A percentile compares a stretch with the other conserved stretches of the same genome.
These are phyloP conservation scores for Montipora efflorescens DNA, from an alignment of 64 coral and sea anemone species.

Conservation along the genomic window DNA sequence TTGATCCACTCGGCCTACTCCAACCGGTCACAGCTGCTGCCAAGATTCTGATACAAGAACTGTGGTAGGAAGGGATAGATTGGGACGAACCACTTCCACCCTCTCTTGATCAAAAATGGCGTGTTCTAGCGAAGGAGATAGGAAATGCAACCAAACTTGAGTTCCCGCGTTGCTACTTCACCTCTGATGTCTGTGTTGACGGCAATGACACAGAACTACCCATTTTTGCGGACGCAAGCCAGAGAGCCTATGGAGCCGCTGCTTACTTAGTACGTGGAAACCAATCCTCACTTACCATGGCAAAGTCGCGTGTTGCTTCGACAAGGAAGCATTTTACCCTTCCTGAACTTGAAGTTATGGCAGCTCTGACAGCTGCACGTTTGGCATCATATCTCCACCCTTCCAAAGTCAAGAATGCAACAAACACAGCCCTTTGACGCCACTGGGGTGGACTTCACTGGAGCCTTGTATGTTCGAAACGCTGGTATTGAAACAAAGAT, in stretches of 20 bases:
- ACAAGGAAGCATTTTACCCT: conserved; percentile 53
- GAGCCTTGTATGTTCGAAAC: no score
- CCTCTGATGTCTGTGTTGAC: not conserved
- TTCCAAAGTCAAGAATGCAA: no score
- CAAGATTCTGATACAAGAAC: conserved; percentile 10
- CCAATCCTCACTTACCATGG: conserved; percentile 61
- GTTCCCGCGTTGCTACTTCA: conserved; percentile 11
- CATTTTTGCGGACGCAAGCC: conserved; percentile 49
- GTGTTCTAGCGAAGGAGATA: conserved; percentile 7
- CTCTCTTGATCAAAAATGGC: conserved; percentile 11
- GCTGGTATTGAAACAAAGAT: no score
- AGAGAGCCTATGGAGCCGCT: conserved; percentile 58
- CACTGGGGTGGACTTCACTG: no score
- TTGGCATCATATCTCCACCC: conserved; percentile 10
- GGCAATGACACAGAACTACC: not conserved
- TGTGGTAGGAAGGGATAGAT: not conserved
- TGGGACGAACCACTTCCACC: conserved; percentile 50
- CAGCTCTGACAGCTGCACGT: conserved; percentile 38
- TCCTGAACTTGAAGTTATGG: conserved; percentile 72
- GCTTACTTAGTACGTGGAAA: conserved; percentile 8
- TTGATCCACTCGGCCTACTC: conserved; percentile 16
- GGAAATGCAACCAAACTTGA: conserved; percentile 15
- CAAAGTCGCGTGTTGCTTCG: conserved; percentile 62
- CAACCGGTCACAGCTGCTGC: not conserved
- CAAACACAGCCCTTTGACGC: no score